phyloP scores from a whole-genome alignment of 2,797 vertebrate species.

The Channallabes apus region DNA sequence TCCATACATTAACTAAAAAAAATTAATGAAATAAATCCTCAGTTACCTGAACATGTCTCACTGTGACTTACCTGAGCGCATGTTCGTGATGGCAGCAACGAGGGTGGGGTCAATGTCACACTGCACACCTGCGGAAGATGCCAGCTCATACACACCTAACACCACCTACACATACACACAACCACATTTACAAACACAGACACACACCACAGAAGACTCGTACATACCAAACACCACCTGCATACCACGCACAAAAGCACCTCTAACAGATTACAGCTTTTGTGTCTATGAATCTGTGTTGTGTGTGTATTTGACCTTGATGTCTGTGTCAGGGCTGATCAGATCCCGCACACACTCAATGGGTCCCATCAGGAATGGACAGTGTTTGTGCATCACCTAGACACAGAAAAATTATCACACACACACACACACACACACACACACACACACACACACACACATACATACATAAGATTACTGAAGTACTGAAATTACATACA shows the following conservation, averaged over 20 bases:
- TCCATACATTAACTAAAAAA: neutral
- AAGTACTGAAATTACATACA: neutral
- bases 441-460: conserved; percentile 17
- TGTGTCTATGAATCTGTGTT: neutral
- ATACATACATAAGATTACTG: neutral
- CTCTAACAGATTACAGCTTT: neutral
- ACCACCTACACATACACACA: conserved; percentile 74
- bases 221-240: neutral
- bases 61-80: conserved; percentile 77
- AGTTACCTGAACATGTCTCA: neutral
- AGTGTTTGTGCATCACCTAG: conserved; percentile 83
- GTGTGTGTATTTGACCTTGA: conserved; percentile 75
- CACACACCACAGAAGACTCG: neutral
- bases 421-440: no score
- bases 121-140: conserved; percentile 82
- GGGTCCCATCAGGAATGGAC: conserved; percentile 85
- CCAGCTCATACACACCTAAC: conserved; percentile 85
- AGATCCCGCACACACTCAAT: conserved; percentile 78
- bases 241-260: no score
- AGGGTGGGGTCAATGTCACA: conserved; percentile 88
- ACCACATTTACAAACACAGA: conserved; percentile 13
- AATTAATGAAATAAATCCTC: neutral
- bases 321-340: conserved; percentile 81
- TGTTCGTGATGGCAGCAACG: conserved; percentile 76
- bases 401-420: conserved; percentile 22